phyloP scores from a whole-genome alignment of 1,140 invertebrate genomes.

The Trichonephila clavata region DNA sequence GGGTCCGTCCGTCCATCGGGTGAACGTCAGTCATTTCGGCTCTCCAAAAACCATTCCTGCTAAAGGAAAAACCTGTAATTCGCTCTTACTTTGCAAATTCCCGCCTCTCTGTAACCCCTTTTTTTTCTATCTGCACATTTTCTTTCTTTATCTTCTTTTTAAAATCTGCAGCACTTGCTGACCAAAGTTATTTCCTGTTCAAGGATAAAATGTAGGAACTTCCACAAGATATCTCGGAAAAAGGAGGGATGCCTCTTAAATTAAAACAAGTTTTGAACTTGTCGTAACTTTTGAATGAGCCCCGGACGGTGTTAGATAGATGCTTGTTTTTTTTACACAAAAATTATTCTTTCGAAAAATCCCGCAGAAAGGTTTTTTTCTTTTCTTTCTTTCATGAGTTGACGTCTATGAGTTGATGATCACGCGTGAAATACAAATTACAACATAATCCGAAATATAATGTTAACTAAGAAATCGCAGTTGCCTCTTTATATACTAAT shows the following conservation, averaged over 20 bases:
- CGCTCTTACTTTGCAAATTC: conserved; percentile 49
- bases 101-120: conserved; percentile 66
- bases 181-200: conserved; percentile 56
- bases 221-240: background rate
- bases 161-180: background rate
- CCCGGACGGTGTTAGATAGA: background rate
- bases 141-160: conserved; percentile 8
- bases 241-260: background rate
- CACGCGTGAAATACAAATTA: too few species aligned
- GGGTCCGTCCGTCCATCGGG: conserved; percentile 45
- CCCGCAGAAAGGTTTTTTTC: background rate
- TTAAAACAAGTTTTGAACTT: background rate
- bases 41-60: conserved; percentile 38
- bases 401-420: too few species aligned
- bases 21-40: conserved; percentile 25
- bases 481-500: too few species aligned
- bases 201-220: conserved; percentile 31
- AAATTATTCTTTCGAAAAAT: background rate
- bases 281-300: background rate
- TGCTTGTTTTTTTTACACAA: background rate
- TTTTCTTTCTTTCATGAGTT: background rate
- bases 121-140: conserved; percentile 45
- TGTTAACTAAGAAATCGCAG: too few species aligned
- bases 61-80: conserved; percentile 69
- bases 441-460: too few species aligned